These are phyloP conservation scores for honey bee (Apis mellifera) DNA, from an alignment of 1,140 invertebrate genomes.

Conservation along the genomic window Amel_HAv3.1 CM009942.2:123001-123500, in stretches of 20 bases:
- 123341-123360: neutral
- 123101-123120: neutral
- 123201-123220: no score
- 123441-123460: slow-evolving; percentile 67
- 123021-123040: slow-evolving; percentile 41
- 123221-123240: no score
- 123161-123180: no score
- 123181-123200: no score
- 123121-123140: neutral
- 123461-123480: slow-evolving; percentile 72
- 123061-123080: slow-evolving; percentile 23
- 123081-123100: neutral
- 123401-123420: slow-evolving; percentile 72
- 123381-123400: slow-evolving; percentile 59
- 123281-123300: slow-evolving; percentile 1
- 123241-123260: no score
- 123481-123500: slow-evolving; percentile 67
- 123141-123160: no score
- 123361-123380: slow-evolving; percentile 37
- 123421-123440: slow-evolving; percentile 74
- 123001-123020: slow-evolving; percentile 60
- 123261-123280: no score
- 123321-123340: neutral
- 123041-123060: neutral
- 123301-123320: slow-evolving; percentile 30